Evolutionary conservation across 2,797 vertebrate genomes (phyloP), one percentile per base, ranked within the genome.

Genomic region (Propithecus perrieri): DNA sequence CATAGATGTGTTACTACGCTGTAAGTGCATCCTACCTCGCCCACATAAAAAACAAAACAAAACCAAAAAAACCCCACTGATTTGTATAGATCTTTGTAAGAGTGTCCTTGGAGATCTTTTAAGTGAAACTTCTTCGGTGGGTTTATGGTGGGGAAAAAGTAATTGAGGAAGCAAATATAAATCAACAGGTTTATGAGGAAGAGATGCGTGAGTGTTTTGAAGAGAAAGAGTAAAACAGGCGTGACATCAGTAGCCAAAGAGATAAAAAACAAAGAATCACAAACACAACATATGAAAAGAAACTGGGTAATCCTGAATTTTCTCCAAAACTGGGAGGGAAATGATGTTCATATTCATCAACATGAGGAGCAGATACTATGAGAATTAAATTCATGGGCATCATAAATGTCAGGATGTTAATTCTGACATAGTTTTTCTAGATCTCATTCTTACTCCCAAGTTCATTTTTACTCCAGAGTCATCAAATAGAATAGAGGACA

Each of bases 311-410:
- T 33, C 4, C 33, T 41, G 63, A 41, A 11, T 24, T 41, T 35
- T 53, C 33, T 35, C 48, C 33, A 78, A 78, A 78, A 53, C 2
- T n/a, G 15, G n/a, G 63, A 35, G n/a, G n/a, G 55, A 86, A 46
- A n/a, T 33, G 13, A 14, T 12, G 4, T 14, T 78, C 0, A 76
- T 22, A 41, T 1, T 79, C 55, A 46, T 1, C 43, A 43, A 26
- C 1, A 13, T 0, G 22, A 35, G 0, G 35, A 50, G 11, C 20
- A 43, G 20, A 22, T 84, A 18, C 13, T 7, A 1, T 20, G 50
- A 61, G 28, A 84, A 30, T 43, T 67, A 9, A 57, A 35, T 46
- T 67, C 2, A 30, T 5, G 10, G 30, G 8, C n/a, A 90, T 80
- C 46, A 43, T 59, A 50, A 50, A 50, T 4, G 7, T 33, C 15